A percentile compares a stretch with the other conserved stretches of the same genome.
Evolutionary conservation across 2,113 vertebrate species (phyloP).

Genomic region (Ascaphus truei): DNA sequence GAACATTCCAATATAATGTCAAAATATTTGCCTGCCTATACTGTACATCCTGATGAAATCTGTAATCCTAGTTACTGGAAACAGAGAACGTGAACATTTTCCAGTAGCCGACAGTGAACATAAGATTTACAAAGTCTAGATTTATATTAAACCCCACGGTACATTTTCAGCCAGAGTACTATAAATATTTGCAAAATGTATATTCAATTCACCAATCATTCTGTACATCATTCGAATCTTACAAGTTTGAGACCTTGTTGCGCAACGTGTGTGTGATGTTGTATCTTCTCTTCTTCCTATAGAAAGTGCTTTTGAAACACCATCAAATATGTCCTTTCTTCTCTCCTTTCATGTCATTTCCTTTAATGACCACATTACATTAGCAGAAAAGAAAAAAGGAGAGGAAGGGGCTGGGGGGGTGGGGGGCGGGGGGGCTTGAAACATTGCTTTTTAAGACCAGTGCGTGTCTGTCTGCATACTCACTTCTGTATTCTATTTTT

Average conservation of each 20-base stretch:
- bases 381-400: too few species aligned
- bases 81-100: neutral
- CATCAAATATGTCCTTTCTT: neutral
- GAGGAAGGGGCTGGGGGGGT: too few species aligned
- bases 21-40: conserved; percentile 55
- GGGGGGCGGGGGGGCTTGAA: too few species aligned
- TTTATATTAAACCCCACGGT: neutral
- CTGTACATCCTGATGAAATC: conserved; percentile 56
- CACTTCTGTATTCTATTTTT: too few species aligned
- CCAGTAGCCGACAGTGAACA: neutral
- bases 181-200: conserved; percentile 11
- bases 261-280: neutral
- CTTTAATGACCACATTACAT: conserved; percentile 17
- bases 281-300: conserved; percentile 14
- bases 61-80: conserved; percentile 32
- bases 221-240: neutral
- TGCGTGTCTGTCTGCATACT: too few species aligned
- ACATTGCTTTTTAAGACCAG: too few species aligned
- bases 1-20: conserved; percentile 58
- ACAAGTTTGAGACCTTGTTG: neutral
- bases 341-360: conserved; percentile 10
- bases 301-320: neutral
- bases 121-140: neutral
- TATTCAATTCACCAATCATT: conserved; percentile 1
- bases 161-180: neutral